Base-by-base conservation (phyloP, 1,140 invertebrate species). In the Ladona fulva region DNA sequence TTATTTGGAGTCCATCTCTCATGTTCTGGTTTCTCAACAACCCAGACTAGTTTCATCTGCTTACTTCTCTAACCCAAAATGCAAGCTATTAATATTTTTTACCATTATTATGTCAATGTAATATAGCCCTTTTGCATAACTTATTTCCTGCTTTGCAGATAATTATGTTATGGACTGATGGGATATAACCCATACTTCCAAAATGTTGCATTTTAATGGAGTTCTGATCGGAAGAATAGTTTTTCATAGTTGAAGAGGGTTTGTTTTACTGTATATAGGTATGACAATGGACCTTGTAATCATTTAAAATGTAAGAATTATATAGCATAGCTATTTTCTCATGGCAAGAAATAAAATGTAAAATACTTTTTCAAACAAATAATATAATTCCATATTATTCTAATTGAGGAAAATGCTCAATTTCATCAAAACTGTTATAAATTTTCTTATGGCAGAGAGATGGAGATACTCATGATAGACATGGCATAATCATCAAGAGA, bases 361-460 rank as follows among this genome's bases (percentile, higher is more conserved):
- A 66, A 66, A 66, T 66, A 66, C 52, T 66, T 66, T 66, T 66
- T 66, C 52, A 66, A 19, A 66, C 19, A 66, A 66, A 66, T 66
- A 66, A 6, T 66, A 22, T 66, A 66, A 66, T 3, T 66, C 52
- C n/a, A 66, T 66, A 66, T 19, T 66, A 66, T 19, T 12, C 52
- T 66, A 66, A 66, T 66, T 66, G 52, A 66, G 14, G 52, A 12
- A 66, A 19, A 16, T 66, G 52, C 52, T 66, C 52, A 66, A 66
- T 16, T 66, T 66, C 52, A 66, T 66, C 52, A 66, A 66, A 37
- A 66, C 52, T 66, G 52, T 66, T 66, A 66, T 66, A 66, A 66
- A 66, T 66, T 66, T 66, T 66, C 52, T 66, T 66, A 66, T 66
- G 52, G 52, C 52, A 66, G 52, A 66, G n/a, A 66, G 52, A 66